These are phyloP conservation scores for Blera fallax DNA, from an alignment of 2,888 invertebrate genomes.

Conservation along the genomic window DNA sequence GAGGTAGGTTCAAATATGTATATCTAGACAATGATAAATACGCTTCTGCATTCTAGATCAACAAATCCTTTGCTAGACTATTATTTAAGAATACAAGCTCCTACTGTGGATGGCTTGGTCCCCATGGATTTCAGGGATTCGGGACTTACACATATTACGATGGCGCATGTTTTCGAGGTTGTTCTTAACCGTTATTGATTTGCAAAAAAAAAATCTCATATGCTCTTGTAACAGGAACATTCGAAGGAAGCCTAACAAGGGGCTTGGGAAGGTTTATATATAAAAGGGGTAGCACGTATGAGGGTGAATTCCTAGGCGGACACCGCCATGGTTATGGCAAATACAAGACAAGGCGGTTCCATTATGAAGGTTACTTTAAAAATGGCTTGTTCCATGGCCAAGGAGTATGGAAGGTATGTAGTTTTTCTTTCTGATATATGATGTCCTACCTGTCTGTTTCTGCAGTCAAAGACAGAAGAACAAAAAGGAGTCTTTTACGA, in stretches of 20 bases:
- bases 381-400: slow-evolving; percentile 44
- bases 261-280: slow-evolving; percentile 3
- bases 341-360: slow-evolving; percentile 7
- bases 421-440: too few species aligned
- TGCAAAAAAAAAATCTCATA: background rate
- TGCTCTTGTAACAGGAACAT: slow-evolving; percentile 16
- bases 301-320: slow-evolving; percentile 48
- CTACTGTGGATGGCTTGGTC: slow-evolving; percentile 31
- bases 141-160: slow-evolving; percentile 34
- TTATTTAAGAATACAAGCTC: slow-evolving; percentile 18
- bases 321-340: slow-evolving; percentile 29
- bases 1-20: background rate
- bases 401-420: slow-evolving; percentile 39
- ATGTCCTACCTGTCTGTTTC: too few species aligned
- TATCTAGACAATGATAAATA: background rate
- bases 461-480: slow-evolving; percentile 20
- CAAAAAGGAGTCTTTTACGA: background rate
- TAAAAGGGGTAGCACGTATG: slow-evolving; percentile 1
- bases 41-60: background rate
- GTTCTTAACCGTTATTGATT: background rate
- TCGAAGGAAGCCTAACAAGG: slow-evolving; percentile 11
- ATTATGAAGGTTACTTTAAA: slow-evolving; percentile 31
- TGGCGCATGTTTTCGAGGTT: slow-evolving; percentile 29
- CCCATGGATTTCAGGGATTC: slow-evolving; percentile 35
- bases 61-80: slow-evolving; percentile 34